Percentiles rank a stretch among this genome's conserved stretches.
These are phyloP conservation scores for Chrosomus eos DNA, from an alignment of 2,797 vertebrate species.

Conservation along the genomic window DNA sequence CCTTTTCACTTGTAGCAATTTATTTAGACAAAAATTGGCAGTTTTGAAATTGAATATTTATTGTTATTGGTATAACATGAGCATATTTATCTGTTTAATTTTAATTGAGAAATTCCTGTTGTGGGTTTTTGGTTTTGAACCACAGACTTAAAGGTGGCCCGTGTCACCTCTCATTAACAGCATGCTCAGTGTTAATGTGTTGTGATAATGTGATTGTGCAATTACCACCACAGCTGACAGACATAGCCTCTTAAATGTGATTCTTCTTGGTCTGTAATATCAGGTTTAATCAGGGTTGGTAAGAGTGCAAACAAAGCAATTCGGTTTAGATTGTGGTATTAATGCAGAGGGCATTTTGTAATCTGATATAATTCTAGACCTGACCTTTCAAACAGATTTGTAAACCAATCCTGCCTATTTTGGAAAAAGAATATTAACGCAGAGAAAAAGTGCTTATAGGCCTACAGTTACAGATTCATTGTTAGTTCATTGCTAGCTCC, in stretches of 20 bases:
- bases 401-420: conserved; percentile 10
- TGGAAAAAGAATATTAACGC: not conserved
- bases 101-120: conserved; percentile 51
- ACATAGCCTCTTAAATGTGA: conserved; percentile 36
- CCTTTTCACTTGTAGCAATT: not conserved
- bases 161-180: conserved; percentile 67
- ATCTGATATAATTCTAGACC: conserved; percentile 24
- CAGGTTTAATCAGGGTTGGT: conserved; percentile 54
- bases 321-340: conserved; percentile 34
- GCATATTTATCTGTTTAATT: not conserved
- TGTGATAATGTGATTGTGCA: conserved; percentile 70
- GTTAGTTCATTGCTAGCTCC: too few relatives aligned
- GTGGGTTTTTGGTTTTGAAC: conserved; percentile 46
- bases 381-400: conserved; percentile 1
- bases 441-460: not conserved
- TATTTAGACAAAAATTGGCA: not conserved
- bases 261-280: conserved; percentile 64
- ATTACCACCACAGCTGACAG: conserved; percentile 62
- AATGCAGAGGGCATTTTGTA: conserved; percentile 29
- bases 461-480: not conserved
- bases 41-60: not conserved
- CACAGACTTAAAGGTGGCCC: conserved; percentile 60
- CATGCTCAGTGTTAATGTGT: conserved; percentile 20
- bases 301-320: conserved; percentile 39
- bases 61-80: not conserved